Percentiles rank a stretch among this genome's conserved stretches.
phyloP scores from a whole-genome alignment of 1,140 invertebrate species.

The Tetragnatha versicolor region DNA sequence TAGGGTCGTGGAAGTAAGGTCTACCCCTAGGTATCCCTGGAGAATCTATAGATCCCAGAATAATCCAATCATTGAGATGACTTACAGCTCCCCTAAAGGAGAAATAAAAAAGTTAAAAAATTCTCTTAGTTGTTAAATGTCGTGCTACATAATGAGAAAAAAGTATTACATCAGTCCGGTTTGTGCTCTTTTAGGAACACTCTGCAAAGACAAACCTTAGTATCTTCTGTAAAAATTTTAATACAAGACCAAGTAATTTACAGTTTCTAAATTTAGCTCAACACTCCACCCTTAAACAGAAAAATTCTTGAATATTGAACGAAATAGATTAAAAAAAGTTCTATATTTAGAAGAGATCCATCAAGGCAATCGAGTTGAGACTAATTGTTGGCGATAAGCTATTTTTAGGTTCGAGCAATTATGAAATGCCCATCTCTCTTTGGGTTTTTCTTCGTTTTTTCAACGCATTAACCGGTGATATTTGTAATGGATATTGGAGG shows the following conservation, averaged over 20 bases:
- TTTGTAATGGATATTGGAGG: slow-evolving; percentile 13
- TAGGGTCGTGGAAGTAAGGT: too few relatives aligned
- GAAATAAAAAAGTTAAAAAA: too few relatives aligned
- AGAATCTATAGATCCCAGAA: too few relatives aligned
- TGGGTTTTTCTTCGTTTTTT: slow-evolving; percentile 23
- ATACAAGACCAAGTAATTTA: not conserved
- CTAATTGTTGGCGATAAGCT: not conserved
- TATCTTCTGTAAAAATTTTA: too few relatives aligned
- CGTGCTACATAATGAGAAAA: too few relatives aligned
- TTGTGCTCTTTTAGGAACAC: too few relatives aligned
- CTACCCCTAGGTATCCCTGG: too few relatives aligned
- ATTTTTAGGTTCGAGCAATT: slow-evolving; percentile 13
- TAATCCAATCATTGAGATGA: too few relatives aligned
- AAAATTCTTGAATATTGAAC: not conserved
- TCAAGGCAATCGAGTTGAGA: not conserved
- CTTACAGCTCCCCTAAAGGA: too few relatives aligned
- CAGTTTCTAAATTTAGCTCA: not conserved
- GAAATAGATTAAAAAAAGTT: not conserved
- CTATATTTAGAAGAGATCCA: not conserved
- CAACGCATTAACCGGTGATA: not conserved
- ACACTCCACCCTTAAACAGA: not conserved
- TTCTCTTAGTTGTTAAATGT: too few relatives aligned
- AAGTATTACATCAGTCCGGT: too few relatives aligned
- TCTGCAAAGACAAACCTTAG: too few relatives aligned
- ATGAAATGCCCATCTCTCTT: not conserved